Evolutionary conservation across 2,888 invertebrate genomes (phyloP).

Genomic region (Suillia variegata): DNA sequence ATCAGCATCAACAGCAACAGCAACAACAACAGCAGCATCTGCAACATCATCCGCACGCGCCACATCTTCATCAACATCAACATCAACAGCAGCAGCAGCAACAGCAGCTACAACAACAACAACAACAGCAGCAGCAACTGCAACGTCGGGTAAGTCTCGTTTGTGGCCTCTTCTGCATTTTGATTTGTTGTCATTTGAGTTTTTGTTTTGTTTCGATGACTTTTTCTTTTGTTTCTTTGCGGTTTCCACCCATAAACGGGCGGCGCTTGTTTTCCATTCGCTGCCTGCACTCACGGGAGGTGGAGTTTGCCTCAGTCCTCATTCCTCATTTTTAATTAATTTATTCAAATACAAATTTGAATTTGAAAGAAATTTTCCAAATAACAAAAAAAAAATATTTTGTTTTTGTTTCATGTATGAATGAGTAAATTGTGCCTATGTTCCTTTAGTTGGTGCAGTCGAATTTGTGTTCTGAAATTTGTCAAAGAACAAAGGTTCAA

Average conservation of each 20-base stretch:
- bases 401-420: too few relatives aligned
- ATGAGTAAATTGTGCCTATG: too few relatives aligned
- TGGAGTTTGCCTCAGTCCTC: conserved; percentile 10
- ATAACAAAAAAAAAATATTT: too few relatives aligned
- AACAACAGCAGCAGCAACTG: conserved; percentile 27
- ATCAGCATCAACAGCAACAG: conserved; percentile 8
- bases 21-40: background rate
- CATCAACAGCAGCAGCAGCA: conserved; percentile 10
- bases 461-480: too few relatives aligned
- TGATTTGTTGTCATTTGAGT: conserved; percentile 16
- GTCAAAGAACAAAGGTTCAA: too few relatives aligned
- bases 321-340: background rate
- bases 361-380: too few relatives aligned
- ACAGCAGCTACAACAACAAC: conserved; percentile 30
- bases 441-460: too few relatives aligned
- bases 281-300: conserved; percentile 3
- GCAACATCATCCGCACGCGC: conserved; percentile 26
- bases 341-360: too few relatives aligned
- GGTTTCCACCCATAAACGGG: conserved; percentile 19
- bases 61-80: conserved; percentile 10
- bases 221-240: background rate
- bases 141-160: conserved; percentile 33
- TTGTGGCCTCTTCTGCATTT: conserved; percentile 10
- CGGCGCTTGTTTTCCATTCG: conserved; percentile 10
- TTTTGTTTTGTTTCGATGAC: conserved; percentile 8